Percentiles rank a stretch among this genome's conserved stretches.
Conservation (phyloP, 1,140 invertebrate species). For the Drosophila sucinea region DNA sequence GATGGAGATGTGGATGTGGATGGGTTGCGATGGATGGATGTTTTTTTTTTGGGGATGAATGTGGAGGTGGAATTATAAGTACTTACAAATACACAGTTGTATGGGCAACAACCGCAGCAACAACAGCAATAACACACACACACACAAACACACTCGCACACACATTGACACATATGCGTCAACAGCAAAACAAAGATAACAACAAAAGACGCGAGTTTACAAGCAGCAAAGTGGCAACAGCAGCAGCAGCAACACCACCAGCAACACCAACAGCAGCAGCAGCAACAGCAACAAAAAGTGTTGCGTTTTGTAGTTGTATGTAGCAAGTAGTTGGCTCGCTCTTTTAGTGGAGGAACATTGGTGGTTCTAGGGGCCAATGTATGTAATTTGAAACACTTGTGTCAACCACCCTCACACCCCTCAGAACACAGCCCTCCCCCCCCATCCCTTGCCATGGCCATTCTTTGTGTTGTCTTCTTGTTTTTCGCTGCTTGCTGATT, state of each 20-base stretch:
- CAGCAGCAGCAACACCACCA: constrained; percentile 20
- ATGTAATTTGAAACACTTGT: constrained; percentile 83
- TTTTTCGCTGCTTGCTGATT: constrained; percentile 51
- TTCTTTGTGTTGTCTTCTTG: constrained; percentile 35
- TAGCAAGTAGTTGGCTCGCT: constrained; percentile 7
- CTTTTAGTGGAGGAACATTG: not conserved
- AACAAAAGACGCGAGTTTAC: constrained; percentile 66
- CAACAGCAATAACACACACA: constrained; percentile 13
- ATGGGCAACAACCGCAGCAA: constrained; percentile 11
- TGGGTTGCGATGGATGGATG: not conserved
- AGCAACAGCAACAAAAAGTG: constrained; percentile 29
- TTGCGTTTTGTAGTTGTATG: constrained; percentile 44
- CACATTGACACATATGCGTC: constrained; percentile 21
- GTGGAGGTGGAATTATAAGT: constrained; percentile 37
- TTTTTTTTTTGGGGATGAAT: not conserved
- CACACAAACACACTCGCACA: not conserved
- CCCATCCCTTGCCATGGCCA: not conserved
- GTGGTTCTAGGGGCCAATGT: constrained; percentile 20
- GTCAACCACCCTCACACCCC: constrained; percentile 44
- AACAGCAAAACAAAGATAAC: constrained; percentile 43
- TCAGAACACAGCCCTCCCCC: not conserved
- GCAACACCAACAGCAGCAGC: constrained; percentile 18
- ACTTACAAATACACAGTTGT: not conserved
- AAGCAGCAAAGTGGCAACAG: constrained; percentile 53
- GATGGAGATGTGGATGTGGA: not conserved